Conservation (phyloP, 2,113 vertebrate species). For the Excalfactoria chinensis region DNA sequence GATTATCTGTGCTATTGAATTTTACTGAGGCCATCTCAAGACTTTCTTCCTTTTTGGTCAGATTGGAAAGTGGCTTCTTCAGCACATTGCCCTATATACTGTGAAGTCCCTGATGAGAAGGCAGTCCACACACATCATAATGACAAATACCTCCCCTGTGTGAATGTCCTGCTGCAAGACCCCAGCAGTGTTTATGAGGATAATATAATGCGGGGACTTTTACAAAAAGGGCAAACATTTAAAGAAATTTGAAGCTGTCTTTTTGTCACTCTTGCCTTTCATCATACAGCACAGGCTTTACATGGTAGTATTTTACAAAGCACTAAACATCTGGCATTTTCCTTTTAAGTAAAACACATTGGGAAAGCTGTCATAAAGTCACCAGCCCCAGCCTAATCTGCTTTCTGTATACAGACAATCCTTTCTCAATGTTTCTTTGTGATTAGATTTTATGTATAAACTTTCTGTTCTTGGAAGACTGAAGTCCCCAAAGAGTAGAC, state of each 20-base stretch:
- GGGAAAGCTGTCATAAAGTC: conserved; percentile 3
- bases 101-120: neutral
- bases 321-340: neutral
- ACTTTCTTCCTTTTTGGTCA: neutral
- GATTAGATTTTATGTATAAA: neutral
- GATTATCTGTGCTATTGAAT: neutral
- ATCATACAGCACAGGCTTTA: neutral
- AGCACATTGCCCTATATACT: neutral
- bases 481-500: neutral
- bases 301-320: neutral
- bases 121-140: neutral
- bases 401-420: neutral
- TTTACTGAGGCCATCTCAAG: neutral
- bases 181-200: neutral
- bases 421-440: neutral
- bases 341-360: neutral
- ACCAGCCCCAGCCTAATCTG: neutral
- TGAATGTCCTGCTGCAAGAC: neutral
- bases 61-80: neutral
- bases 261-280: neutral
- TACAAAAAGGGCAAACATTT: neutral
- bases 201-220: neutral
- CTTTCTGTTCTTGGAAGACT: neutral
- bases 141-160: neutral
- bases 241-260: neutral